phyloP scores from a whole-genome alignment of 2,888 invertebrate species.

The Selenia dentaria region DNA sequence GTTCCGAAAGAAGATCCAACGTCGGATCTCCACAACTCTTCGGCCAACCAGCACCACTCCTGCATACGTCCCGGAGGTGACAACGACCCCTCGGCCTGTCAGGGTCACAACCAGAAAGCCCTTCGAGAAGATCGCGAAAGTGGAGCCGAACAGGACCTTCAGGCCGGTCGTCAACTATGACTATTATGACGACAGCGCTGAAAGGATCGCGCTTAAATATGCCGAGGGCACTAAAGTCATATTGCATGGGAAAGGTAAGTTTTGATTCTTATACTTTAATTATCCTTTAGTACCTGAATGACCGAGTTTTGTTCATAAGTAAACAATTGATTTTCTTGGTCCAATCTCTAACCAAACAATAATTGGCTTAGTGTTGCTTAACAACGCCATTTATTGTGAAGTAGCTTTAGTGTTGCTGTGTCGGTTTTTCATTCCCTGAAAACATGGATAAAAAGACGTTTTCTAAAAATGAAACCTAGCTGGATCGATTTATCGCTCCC shows the following conservation, averaged over 20 bases:
- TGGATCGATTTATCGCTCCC: too few species aligned
- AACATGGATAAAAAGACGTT: too few species aligned
- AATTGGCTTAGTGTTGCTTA: too few species aligned
- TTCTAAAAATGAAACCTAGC: too few species aligned
- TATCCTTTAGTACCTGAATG: too few species aligned
- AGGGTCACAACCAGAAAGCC: constrained; percentile 51
- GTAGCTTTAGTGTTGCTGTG: too few species aligned
- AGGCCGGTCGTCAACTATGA: constrained; percentile 85
- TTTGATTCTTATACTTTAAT: too few species aligned
- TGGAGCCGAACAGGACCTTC: constrained; percentile 50
- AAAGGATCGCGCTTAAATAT: constrained; percentile 73
- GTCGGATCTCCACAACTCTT: constrained; percentile 64
- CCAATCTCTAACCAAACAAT: too few species aligned
- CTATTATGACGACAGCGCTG: constrained; percentile 88
- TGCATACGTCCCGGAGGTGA: constrained; percentile 32
- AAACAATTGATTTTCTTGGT: too few species aligned
- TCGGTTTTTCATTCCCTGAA: too few species aligned
- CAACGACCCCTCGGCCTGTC: constrained; percentile 19
- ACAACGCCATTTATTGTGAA: too few species aligned
- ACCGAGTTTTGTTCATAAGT: too few species aligned
- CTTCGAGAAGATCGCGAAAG: constrained; percentile 55
- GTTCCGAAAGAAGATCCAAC: constrained; percentile 61
- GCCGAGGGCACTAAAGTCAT: constrained; percentile 84
- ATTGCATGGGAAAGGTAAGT: constrained; percentile 77
- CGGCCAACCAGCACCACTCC: constrained; percentile 43